Percentiles rank a stretch among this genome's conserved stretches.
phyloP scores from a whole-genome alignment of 2,888 invertebrate genomes.

The Pterostichus niger region DNA sequence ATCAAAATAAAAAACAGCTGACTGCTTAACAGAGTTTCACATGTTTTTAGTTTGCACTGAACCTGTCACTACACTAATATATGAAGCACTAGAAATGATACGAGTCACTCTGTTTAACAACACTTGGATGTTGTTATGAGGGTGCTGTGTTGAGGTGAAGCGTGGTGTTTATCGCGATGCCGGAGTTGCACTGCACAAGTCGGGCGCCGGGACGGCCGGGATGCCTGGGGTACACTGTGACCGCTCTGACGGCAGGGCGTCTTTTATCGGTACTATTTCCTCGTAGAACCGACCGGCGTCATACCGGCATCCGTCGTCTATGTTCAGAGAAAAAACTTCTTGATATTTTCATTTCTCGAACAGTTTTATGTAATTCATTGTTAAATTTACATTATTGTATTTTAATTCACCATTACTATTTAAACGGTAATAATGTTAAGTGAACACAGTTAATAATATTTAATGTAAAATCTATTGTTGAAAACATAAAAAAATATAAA shows the following conservation, averaged over 20 bases:
- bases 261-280: conserved; percentile 58
- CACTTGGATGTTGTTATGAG: not conserved
- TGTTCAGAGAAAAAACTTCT: too few relatives aligned
- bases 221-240: conserved; percentile 59
- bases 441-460: too few relatives aligned
- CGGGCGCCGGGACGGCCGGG: conserved; percentile 37
- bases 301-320: not conserved
- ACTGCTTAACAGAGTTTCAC: conserved; percentile 19
- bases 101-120: not conserved
- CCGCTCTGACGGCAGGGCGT: conserved; percentile 53
- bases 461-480: too few relatives aligned
- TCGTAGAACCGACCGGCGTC: conserved; percentile 55
- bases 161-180: conserved; percentile 8
- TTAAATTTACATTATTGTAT: too few relatives aligned
- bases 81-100: not conserved
- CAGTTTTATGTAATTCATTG: too few relatives aligned
- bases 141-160: not conserved
- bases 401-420: too few relatives aligned
- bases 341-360: too few relatives aligned
- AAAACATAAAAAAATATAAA: too few relatives aligned
- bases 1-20: conserved; percentile 21
- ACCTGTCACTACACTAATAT: conserved; percentile 12
- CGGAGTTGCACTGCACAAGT: conserved; percentile 4
- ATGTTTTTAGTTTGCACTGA: conserved; percentile 35
- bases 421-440: too few relatives aligned